Evolutionary conservation across 2,113 vertebrate species (phyloP), one percentile per base, ranked within the genome.

Genomic region (Mastomys coucha): DNA sequence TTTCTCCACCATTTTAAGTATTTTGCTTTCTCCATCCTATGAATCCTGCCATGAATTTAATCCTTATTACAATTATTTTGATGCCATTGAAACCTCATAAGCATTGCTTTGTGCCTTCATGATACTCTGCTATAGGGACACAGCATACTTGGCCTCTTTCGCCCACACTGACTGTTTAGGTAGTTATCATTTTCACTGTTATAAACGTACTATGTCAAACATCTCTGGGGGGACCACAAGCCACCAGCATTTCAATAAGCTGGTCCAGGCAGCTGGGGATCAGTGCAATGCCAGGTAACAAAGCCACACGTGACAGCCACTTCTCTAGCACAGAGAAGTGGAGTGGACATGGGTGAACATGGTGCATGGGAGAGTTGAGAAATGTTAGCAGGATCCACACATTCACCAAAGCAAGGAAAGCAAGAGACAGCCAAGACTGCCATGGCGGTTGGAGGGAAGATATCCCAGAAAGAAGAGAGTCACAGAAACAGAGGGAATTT

Each of bases 41-140:
- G 33, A 93, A 10, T 91, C 28, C 56, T 73, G 36, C 16, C 73
- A 20, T 49, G 14, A 45, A 53, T 53, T 77, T 56, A 67, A 85
- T 51, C 91, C 91, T 45, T 95, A 63, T 81, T 89, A 42, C 9
- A 87, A 78, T 94, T 56, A 78, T 45, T 89, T 88, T 78, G 75
- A 63, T 89, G 8, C 39, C 26, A 88, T 86, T 76, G 45, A 91
- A 94, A 89, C 0, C 39, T 92, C 42, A 85, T 58, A 69, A 78
- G 39, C 12, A 82, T 63, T 33, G 19, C 39, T 91, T 92, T 10
- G 39, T 56, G 51, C 7, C 45, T 94, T 77, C 53, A 60, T 69
- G 60, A 88, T 75, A 91, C 72, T 56, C 42, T 72, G 49, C 36
- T 51, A n/a, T 33, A 26, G 3, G 24, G 16, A 88, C 10, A 31